Conservation (phyloP, 2,113 vertebrate genomes). For the Todiramphus saurophagus region DNA sequence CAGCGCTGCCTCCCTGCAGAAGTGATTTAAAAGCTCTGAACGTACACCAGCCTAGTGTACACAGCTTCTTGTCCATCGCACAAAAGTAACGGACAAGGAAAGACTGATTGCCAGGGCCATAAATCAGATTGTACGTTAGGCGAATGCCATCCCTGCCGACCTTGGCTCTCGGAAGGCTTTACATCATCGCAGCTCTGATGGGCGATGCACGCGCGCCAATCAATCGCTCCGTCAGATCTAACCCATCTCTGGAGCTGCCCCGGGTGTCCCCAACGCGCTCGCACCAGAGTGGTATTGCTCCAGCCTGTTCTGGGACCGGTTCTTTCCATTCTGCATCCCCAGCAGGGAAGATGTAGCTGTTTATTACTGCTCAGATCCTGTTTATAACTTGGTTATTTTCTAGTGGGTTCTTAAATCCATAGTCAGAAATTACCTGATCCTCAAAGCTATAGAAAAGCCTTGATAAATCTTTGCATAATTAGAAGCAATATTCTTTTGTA, state of each 20-base stretch:
- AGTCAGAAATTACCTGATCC: neutral
- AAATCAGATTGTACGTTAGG: fast-evolving
- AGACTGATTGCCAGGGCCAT: neutral
- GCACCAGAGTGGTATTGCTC: fast-evolving
- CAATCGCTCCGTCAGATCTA: neutral
- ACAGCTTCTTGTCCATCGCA: fast-evolving
- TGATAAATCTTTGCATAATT: neutral
- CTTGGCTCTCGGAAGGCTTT: neutral
- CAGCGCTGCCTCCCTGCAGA: fast-evolving
- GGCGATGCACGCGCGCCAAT: neutral
- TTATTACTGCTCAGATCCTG: neutral
- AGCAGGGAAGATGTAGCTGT: neutral
- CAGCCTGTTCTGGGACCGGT: neutral
- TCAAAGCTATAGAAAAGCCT: neutral
- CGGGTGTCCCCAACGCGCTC: neutral
- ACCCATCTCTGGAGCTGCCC: neutral
- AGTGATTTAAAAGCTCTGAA: neutral
- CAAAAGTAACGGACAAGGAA: neutral
- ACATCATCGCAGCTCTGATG: neutral
- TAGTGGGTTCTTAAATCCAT: neutral
- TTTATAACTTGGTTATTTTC: neutral
- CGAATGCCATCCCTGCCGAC: neutral
- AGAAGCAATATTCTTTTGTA: neutral
- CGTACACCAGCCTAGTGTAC: fast-evolving
- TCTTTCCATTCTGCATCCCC: fast-evolving